Conservation (phyloP, 1,140 invertebrate genomes). For the Ericerus pela region DNA sequence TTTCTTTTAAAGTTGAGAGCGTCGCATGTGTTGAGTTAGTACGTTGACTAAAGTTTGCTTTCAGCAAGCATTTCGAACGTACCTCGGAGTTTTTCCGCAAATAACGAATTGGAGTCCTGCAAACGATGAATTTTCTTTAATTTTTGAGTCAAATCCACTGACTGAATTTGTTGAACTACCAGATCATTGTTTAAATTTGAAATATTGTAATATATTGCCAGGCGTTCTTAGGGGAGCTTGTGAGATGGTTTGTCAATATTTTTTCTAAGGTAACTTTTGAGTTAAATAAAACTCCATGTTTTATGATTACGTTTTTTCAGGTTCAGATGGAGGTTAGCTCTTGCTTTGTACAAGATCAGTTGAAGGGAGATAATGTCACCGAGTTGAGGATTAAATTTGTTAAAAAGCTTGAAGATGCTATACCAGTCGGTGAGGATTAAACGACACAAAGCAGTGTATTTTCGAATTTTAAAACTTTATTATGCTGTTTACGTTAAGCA, state of each 20-base stretch:
- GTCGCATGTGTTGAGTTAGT: not conserved
- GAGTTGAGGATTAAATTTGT: conserved; percentile 93
- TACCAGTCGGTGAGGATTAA: conserved; percentile 94
- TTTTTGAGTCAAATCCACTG: conserved; percentile 87
- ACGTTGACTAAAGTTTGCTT: not conserved
- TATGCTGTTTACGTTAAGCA: no score
- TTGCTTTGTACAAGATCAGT: conserved; percentile 68
- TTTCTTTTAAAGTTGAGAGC: not conserved
- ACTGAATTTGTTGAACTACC: conserved; percentile 98
- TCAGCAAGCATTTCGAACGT: conserved; percentile 68
- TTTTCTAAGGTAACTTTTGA: not conserved
- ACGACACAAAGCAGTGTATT: no score
- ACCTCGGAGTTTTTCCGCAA: conserved; percentile 75
- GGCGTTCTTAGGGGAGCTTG: conserved; percentile 87
- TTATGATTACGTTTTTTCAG: conserved; percentile 23
- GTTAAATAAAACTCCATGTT: not conserved
- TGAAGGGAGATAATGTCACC: conserved; percentile 87
- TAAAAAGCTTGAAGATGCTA: conserved; percentile 87
- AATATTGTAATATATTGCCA: conserved; percentile 89
- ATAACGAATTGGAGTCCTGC: conserved; percentile 86
- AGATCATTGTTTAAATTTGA: conserved; percentile 63
- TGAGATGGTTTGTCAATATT: conserved; percentile 86
- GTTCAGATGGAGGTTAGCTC: conserved; percentile 54
- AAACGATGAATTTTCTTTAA: conserved; percentile 91
- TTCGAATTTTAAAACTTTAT: no score